These are phyloP conservation scores for Ageneiosus marmoratus DNA, from an alignment of 2,113 vertebrate species.

Conservation along the genomic window DNA sequence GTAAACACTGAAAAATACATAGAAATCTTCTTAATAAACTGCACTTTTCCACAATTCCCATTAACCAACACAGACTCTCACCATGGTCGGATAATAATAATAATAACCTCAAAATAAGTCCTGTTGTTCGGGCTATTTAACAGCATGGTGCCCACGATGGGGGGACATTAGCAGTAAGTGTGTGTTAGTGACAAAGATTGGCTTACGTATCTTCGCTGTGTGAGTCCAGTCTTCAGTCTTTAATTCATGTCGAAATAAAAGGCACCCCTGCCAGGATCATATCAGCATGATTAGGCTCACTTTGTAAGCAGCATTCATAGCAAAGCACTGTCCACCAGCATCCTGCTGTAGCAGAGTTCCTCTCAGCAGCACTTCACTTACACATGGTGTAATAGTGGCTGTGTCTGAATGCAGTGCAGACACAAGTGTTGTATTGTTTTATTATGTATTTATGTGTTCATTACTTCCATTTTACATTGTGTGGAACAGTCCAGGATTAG, in stretches of 20 bases:
- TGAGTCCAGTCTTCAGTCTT: conserved; percentile 75
- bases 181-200: conserved; percentile 78
- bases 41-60: conserved; percentile 73
- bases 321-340: conserved; percentile 61
- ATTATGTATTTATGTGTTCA: conserved; percentile 23
- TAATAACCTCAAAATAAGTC: conserved; percentile 63
- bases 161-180: conserved; percentile 73
- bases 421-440: background rate
- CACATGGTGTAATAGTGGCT: conserved; percentile 14
- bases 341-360: conserved; percentile 59
- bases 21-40: conserved; percentile 62
- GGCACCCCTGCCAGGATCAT: conserved; percentile 74
- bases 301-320: conserved; percentile 60
- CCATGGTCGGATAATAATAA: conserved; percentile 60
- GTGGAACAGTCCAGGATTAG: background rate
- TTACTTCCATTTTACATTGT: background rate
- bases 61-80: conserved; percentile 77
- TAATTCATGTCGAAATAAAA: conserved; percentile 78
- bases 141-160: conserved; percentile 69
- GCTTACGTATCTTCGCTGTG: conserved; percentile 72
- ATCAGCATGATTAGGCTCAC: conserved; percentile 73
- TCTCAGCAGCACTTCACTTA: conserved; percentile 54
- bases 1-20: conserved; percentile 70
- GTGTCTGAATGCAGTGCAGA: background rate
- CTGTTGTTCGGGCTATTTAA: conserved; percentile 75